Base-by-base conservation (phyloP, 35 echinoderm and acorn worm genomes). In the Holothuria glaberrima region DNA sequence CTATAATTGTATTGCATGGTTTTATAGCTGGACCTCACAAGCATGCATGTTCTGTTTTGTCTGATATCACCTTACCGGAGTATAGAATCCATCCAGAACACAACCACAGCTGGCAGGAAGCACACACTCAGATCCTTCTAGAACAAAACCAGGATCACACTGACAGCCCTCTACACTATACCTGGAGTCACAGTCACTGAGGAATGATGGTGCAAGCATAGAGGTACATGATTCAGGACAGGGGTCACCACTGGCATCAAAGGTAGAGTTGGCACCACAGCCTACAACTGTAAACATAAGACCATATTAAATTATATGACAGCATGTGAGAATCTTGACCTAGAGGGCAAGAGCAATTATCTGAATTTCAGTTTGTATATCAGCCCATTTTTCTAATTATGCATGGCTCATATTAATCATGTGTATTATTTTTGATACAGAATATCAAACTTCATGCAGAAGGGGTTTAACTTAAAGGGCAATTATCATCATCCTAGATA, bases 51-150 rank as follows among this genome's bases (percentile, higher is more conserved):
- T 41, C 36, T 41, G 36, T 41, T 41, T 41, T 41, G 36, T 4
- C 36, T 41, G 36, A 7, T 41, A 41, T 41, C 7, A 10, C 28
- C 91, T 88, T 70, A 92, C 91, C 21, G 48, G 21, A 48, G 75
- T 58, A 93, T 93, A 93, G 45, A 83, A 90, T n/a, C 92, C 87
- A 83, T 93, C 52, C 57, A 68, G 82, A 68, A 90, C 77, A 75
- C 92, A 93, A 56, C 92, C 92, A 50, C 92, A 93, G 19, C 63
- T 35, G n/a, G 82, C 68, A 62, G 30, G 36, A 21, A 48, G 88
- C 22, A 94, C 92, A 86, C 92, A 94, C 0, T 44, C 24, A 24
- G 35, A 30, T 35, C 92, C 92, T 44, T 94, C 92, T 21, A 85
- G 79, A 12, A 90, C 88, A 62, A 62, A 94, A 27, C 92, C 92